Evolutionary conservation across 2,797 vertebrate genomes (phyloP).

Genomic region (Sciurus carolinensis): DNA sequence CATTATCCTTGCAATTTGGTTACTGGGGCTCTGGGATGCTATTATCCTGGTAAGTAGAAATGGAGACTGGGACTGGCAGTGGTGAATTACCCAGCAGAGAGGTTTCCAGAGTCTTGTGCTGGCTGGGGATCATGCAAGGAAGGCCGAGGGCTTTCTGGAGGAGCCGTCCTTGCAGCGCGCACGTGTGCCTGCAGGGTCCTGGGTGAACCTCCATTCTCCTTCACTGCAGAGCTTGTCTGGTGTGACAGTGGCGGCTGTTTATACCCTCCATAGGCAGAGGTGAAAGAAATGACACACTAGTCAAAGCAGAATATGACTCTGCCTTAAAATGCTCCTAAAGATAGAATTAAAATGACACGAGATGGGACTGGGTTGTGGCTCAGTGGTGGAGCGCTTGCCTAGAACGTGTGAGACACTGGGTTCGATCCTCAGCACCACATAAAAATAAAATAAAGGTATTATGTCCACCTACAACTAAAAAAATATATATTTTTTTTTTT

Average conservation of each 20-base stretch:
- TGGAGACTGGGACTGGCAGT: background rate
- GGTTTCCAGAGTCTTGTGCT: background rate
- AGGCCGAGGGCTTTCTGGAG: background rate
- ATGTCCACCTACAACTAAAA: background rate
- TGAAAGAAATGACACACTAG: conserved; percentile 40
- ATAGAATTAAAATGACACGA: background rate
- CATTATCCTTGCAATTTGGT: background rate
- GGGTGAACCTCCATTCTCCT: background rate
- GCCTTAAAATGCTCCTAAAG: conserved; percentile 15
- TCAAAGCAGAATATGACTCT: conserved; percentile 8
- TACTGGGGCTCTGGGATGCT: background rate
- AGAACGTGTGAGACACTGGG: too few species aligned
- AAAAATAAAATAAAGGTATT: too few species aligned
- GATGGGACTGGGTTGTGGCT: too few species aligned
- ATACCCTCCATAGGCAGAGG: background rate
- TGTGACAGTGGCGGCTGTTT: background rate
- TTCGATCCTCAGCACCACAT: too few species aligned
- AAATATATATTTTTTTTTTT: too few species aligned
- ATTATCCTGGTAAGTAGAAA: background rate
- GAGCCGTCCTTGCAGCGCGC: too few species aligned
- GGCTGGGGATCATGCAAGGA: background rate
- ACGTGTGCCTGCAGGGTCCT: background rate
- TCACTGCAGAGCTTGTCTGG: background rate
- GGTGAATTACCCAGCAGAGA: background rate
- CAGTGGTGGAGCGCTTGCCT: too few species aligned